Percentiles rank a stretch among this genome's conserved stretches.
These are phyloP conservation scores for Protobothrops flavoviridis DNA, from an alignment of 2,113 vertebrate genomes.

Conservation along the genomic window DNA sequence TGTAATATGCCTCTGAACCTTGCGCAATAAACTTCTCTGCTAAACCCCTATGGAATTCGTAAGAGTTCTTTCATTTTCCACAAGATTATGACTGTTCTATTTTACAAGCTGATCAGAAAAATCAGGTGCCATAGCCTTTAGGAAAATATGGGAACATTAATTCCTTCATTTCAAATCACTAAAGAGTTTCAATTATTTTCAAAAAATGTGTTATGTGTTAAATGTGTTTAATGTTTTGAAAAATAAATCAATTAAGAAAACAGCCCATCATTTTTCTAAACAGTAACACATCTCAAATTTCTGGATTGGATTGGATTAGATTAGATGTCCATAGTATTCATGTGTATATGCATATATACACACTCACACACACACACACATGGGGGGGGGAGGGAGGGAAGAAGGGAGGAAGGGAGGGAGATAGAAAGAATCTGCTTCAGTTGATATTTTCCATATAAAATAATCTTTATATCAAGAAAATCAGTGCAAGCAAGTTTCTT, in stretches of 20 bases:
- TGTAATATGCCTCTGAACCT: too few relatives aligned
- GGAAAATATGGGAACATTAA: conserved; percentile 8
- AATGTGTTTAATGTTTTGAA: neutral
- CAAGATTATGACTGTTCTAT: neutral
- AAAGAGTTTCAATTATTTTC: conserved; percentile 48
- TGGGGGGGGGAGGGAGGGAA: too few relatives aligned
- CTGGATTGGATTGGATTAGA: neutral
- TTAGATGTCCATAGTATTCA: neutral
- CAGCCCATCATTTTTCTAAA: neutral
- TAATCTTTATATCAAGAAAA: neutral
- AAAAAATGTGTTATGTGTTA: neutral
- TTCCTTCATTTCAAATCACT: conserved; percentile 36
- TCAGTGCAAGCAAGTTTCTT: neutral
- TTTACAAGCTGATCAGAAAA: neutral
- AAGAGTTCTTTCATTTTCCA: too few relatives aligned
- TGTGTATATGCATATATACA: conserved; percentile 7
- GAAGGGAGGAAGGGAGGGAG: neutral
- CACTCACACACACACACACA: neutral
- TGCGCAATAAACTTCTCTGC: too few relatives aligned
- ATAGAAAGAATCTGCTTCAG: neutral
- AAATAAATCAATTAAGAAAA: neutral
- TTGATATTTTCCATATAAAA: neutral
- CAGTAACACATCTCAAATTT: neutral
- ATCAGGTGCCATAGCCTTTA: neutral
- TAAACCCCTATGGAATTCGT: too few relatives aligned